Conservation (phyloP, 1,140 invertebrate genomes). For the Tetramorium alpestre region DNA sequence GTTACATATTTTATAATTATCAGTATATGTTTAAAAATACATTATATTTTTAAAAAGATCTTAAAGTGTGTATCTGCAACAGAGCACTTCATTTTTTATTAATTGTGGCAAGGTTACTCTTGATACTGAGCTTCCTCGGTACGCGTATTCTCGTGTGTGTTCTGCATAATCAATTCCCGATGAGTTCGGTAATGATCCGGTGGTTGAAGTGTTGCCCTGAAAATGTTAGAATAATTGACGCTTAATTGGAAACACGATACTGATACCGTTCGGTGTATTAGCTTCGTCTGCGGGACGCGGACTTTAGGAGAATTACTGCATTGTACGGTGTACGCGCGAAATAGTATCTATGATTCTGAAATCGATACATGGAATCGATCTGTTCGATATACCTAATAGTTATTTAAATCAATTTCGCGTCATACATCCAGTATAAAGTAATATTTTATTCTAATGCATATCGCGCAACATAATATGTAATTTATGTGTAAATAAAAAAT, state of each 20-base stretch:
- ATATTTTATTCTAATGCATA: neutral
- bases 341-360: neutral
- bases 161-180: conserved; percentile 55
- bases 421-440: neutral
- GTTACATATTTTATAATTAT: neutral
- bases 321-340: neutral
- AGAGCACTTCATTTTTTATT: neutral
- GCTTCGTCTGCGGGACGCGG: conserved; percentile 45
- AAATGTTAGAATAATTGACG: conserved; percentile 64
- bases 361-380: neutral
- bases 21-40: neutral
- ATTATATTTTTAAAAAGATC: neutral
- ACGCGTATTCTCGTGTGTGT: conserved; percentile 5
- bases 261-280: conserved; percentile 57
- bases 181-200: conserved; percentile 59
- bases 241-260: conserved; percentile 66
- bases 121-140: neutral
- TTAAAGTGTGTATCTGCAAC: neutral
- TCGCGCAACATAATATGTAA: neutral
- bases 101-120: conserved; percentile 8
- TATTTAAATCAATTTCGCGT: neutral
- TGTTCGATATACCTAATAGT: neutral
- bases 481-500: neutral
- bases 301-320: conserved; percentile 19
- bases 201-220: conserved; percentile 53